phyloP scores from a whole-genome alignment of 2,113 vertebrate genomes.

The Phalacrocorax aristotelis region DNA sequence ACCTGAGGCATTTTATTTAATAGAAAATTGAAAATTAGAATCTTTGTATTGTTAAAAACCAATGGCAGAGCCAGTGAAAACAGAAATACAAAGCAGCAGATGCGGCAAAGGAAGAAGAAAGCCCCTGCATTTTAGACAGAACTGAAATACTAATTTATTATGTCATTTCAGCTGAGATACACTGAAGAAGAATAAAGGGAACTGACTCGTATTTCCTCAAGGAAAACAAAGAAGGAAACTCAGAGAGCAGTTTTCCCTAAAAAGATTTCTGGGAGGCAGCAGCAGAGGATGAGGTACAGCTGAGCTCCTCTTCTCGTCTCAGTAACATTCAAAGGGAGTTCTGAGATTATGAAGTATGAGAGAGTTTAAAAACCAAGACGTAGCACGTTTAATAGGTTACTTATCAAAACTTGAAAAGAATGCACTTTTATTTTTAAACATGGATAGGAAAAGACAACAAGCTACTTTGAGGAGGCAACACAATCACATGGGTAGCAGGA shows the following conservation, averaged over 20 bases:
- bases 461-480: background rate
- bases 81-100: background rate
- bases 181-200: background rate
- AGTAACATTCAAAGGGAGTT: background rate
- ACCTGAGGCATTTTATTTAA: slow-evolving; percentile 49
- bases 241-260: background rate
- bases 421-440: background rate
- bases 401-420: background rate
- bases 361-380: background rate
- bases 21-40: slow-evolving; percentile 28
- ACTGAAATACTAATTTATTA: background rate
- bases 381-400: background rate
- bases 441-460: background rate
- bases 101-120: background rate
- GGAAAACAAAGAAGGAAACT: background rate
- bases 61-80: background rate
- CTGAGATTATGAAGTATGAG: background rate
- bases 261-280: background rate
- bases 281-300: background rate
- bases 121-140: background rate
- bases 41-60: background rate
- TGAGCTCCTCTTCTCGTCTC: background rate
- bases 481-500: rapidly evolving
- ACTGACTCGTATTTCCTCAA: background rate
- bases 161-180: background rate